Percentiles rank a stretch among this genome's conserved stretches.
Evolutionary conservation across 2,797 vertebrate species (phyloP).

Genomic region (Philypnodon macrostomus): DNA sequence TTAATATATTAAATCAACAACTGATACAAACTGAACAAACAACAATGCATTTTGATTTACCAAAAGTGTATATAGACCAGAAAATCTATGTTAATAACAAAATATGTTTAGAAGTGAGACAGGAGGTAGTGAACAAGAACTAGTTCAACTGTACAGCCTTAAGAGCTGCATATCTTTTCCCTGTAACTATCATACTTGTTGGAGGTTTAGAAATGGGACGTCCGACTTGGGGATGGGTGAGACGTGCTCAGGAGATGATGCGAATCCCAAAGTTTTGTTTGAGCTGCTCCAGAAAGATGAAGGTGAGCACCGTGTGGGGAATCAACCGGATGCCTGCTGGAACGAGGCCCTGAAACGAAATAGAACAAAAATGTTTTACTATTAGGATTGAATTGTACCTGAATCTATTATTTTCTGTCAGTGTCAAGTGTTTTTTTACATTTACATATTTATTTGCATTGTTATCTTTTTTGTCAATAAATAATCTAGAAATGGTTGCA

Average conservation of each 20-base stretch:
- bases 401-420: too few species aligned
- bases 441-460: too few species aligned
- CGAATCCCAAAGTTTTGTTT: conserved; percentile 88
- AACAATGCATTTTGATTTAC: not conserved
- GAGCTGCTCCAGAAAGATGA: conserved; percentile 93
- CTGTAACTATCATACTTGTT: conserved; percentile 6
- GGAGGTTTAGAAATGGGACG: not conserved
- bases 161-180: conserved; percentile 1
- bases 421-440: too few species aligned
- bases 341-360: conserved; percentile 83
- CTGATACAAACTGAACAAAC: not conserved
- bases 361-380: not conserved
- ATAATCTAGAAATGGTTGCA: too few species aligned
- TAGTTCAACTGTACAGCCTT: conserved; percentile 5
- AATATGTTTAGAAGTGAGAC: conserved; percentile 1
- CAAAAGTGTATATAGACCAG: not conserved
- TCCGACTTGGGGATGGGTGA: not conserved
- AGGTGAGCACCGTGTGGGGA: conserved; percentile 93
- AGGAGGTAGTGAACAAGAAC: conserved; percentile 40
- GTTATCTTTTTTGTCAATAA: too few species aligned
- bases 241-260: conserved; percentile 77
- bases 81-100: not conserved
- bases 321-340: conserved; percentile 90
- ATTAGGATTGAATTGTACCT: too few species aligned
- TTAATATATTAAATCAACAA: conserved; percentile 5